Evolutionary conservation across 2,888 invertebrate genomes (phyloP).

Genomic region (Physocephala rufipes): DNA sequence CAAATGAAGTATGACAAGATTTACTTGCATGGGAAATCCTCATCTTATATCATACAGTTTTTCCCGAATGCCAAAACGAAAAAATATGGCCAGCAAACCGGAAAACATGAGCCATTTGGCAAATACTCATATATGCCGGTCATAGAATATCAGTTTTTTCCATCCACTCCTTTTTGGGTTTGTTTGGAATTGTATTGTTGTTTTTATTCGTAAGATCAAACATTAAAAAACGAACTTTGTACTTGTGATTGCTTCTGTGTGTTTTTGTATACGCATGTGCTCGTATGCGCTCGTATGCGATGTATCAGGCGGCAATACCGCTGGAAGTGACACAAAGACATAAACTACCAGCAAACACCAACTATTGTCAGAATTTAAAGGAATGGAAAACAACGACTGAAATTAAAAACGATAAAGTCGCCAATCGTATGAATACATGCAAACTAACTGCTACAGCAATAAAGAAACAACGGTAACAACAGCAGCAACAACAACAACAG

Average conservation of each 20-base stretch:
- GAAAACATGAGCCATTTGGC: constrained; percentile 11
- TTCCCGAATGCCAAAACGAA: not conserved
- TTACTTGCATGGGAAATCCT: constrained; percentile 19
- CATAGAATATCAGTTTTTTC: too few species aligned
- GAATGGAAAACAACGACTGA: not conserved
- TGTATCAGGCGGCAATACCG: too few species aligned
- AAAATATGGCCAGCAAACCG: constrained; percentile 28
- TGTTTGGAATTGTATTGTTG: too few species aligned
- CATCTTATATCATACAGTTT: not conserved
- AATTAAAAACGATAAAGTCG: constrained; percentile 17
- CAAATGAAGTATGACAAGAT: constrained; percentile 30
- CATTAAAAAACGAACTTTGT: too few species aligned
- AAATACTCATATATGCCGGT: too few species aligned
- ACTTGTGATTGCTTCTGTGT: not conserved
- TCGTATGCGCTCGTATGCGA: not conserved
- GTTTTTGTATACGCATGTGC: not conserved
- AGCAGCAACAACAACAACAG: not conserved
- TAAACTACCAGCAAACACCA: too few species aligned
- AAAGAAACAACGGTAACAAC: too few species aligned
- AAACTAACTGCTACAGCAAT: constrained; percentile 14
- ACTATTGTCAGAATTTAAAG: too few species aligned
- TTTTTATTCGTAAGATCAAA: not conserved
- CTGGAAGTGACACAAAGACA: too few species aligned
- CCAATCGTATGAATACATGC: constrained; percentile 3
- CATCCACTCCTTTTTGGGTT: not conserved